phyloP scores from a whole-genome alignment of 2,797 vertebrate genomes.

The Phoxinus dragarum region DNA sequence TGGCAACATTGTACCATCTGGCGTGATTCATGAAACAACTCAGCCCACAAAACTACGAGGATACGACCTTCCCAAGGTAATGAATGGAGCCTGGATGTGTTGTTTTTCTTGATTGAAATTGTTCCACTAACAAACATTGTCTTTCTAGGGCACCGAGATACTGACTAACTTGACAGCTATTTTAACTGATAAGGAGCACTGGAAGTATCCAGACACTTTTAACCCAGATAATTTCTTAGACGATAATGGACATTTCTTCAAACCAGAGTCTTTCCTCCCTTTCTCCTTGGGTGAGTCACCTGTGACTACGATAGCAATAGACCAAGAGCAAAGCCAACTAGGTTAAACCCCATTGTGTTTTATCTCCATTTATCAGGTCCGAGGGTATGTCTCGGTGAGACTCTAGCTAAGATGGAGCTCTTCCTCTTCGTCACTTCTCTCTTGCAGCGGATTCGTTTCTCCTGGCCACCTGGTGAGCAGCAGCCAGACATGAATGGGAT shows the following conservation, averaged over 20 bases:
- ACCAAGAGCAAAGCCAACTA: not conserved
- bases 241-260: slow-evolving; percentile 48
- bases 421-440: slow-evolving; percentile 60
- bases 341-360: not conserved
- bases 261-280: slow-evolving; percentile 52
- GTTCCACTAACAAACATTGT: not conserved
- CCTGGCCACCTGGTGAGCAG: slow-evolving; percentile 45
- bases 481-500: slow-evolving; percentile 50
- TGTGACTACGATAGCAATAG: too few relatives aligned
- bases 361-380: slow-evolving; percentile 42
- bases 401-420: slow-evolving; percentile 58
- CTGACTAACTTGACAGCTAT: slow-evolving; percentile 47
- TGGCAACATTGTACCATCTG: slow-evolving; percentile 49
- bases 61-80: slow-evolving; percentile 58
- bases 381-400: slow-evolving; percentile 60
- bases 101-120: not conserved
- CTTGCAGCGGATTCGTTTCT: slow-evolving; percentile 57
- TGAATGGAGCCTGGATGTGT: not conserved
- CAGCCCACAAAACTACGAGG: slow-evolving; percentile 46
- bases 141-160: slow-evolving; percentile 51
- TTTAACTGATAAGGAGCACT: slow-evolving; percentile 53
- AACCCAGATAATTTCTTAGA: slow-evolving; percentile 61
- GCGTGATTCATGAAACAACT: slow-evolving; percentile 38
- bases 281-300: slow-evolving; percentile 57
- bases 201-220: slow-evolving; percentile 62